Conservation (phyloP, 23 tunicate genomes). For the Trididemnum clinides region DNA sequence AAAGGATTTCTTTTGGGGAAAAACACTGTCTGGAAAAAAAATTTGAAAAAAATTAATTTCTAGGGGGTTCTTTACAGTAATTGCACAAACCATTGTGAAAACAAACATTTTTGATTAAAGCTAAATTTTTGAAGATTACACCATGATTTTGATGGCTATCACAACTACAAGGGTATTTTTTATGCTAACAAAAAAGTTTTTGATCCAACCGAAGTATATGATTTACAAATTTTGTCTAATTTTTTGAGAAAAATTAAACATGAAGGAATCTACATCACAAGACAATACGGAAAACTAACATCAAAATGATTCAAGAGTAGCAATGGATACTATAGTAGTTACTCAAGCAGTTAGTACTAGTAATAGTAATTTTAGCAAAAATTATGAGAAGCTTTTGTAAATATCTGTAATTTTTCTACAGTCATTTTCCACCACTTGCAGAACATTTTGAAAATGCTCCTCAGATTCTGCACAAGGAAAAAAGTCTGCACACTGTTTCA, state of each 20-base stretch:
- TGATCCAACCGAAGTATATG: not conserved
- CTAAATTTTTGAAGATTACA: not conserved
- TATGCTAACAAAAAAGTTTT: not conserved
- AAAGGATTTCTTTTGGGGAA: slow-evolving; percentile 2
- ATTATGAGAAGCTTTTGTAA: not conserved
- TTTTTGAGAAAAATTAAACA: too few species aligned
- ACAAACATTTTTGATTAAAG: not conserved
- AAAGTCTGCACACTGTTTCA: slow-evolving; percentile 16
- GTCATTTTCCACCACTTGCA: slow-evolving; percentile 4
- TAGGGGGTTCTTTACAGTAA: not conserved
- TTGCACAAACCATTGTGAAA: not conserved
- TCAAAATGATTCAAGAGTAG: not conserved
- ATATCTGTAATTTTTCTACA: not conserved
- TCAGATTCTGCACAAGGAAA: slow-evolving; percentile 7
- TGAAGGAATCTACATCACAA: too few species aligned
- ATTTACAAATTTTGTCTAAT: not conserved
- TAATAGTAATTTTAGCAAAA: not conserved
- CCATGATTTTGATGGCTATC: not conserved
- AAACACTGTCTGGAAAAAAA: not conserved
- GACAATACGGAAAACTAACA: not conserved
- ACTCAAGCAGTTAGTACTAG: not conserved
- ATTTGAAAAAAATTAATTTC: not conserved
- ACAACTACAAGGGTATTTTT: not conserved
- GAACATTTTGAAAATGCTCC: slow-evolving; percentile 8
- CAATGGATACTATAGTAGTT: not conserved